Conservation (phyloP, 2,113 vertebrate species). For the Centropus unirufus region DNA sequence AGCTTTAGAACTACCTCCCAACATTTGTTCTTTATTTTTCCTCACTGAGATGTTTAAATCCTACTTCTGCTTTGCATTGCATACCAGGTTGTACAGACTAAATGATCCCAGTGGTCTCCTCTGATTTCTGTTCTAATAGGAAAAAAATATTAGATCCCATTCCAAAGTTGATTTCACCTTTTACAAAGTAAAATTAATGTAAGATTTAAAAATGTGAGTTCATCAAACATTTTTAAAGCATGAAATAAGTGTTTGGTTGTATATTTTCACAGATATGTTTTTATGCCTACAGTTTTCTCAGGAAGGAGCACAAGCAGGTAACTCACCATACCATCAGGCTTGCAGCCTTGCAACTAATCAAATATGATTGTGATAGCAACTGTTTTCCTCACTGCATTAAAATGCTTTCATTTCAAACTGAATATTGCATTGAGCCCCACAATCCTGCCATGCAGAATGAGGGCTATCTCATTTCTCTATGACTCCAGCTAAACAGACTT, state of each 20-base stretch:
- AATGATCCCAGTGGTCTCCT: background rate
- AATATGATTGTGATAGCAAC: too few relatives aligned
- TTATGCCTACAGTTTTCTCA: background rate
- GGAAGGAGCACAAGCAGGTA: background rate
- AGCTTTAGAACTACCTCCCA: background rate
- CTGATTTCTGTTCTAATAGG: background rate
- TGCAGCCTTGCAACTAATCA: background rate
- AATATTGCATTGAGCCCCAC: background rate
- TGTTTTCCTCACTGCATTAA: background rate
- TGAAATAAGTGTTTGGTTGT: background rate
- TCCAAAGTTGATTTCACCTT: background rate
- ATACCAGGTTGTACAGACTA: background rate
- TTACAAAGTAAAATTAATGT: background rate
- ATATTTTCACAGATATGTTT: background rate
- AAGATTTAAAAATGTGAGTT: background rate
- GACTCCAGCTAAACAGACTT: background rate
- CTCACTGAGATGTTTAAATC: background rate
- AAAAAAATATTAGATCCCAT: background rate
- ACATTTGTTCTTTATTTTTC: background rate
- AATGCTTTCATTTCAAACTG: background rate
- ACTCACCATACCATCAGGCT: background rate
- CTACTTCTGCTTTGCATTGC: background rate
- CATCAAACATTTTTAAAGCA: background rate
- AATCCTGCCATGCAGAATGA: background rate
- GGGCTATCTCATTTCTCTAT: background rate